Conservation (phyloP, 1,140 invertebrate genomes). For the Pseudomyrmex dendroicus region DNA sequence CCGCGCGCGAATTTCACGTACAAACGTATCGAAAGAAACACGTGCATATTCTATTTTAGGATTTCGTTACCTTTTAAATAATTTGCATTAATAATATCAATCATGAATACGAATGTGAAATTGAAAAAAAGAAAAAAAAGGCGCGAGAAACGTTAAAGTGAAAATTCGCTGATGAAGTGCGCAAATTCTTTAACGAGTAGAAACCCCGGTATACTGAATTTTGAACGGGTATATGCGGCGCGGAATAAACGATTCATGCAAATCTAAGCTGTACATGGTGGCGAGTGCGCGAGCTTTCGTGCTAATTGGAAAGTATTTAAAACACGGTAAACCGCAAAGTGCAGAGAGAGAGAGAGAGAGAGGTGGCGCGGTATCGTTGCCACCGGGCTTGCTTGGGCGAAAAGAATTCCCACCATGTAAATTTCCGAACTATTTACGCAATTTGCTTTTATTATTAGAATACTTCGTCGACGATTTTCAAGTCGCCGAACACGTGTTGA, state of each 20-base stretch:
- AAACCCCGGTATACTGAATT: conserved; percentile 8
- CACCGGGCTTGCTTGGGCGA: background rate
- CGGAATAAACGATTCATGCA: conserved; percentile 53
- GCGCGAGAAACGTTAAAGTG: background rate
- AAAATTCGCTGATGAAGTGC: conserved; percentile 33
- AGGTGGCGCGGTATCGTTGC: conserved; percentile 19
- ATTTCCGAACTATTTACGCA: conserved; percentile 51
- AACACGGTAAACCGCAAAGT: conserved; percentile 50
- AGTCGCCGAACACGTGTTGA: background rate
- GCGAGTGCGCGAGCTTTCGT: conserved; percentile 32
- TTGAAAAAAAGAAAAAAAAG: background rate
- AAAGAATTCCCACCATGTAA: conserved; percentile 46
- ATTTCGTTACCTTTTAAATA: background rate
- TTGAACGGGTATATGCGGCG: conserved; percentile 12
- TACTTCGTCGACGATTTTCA: conserved; percentile 1
- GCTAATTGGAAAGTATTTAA: conserved; percentile 61
- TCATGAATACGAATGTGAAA: background rate
- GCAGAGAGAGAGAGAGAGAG: background rate
- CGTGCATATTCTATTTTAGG: background rate
- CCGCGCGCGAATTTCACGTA: background rate
- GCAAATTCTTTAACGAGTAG: conserved; percentile 37
- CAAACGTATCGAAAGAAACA: background rate
- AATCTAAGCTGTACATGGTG: conserved; percentile 41
- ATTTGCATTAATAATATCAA: background rate
- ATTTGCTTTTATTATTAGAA: conserved; percentile 51